phyloP scores from a whole-genome alignment of 2,888 invertebrate genomes.

The Eupithecia pulchellata region DNA sequence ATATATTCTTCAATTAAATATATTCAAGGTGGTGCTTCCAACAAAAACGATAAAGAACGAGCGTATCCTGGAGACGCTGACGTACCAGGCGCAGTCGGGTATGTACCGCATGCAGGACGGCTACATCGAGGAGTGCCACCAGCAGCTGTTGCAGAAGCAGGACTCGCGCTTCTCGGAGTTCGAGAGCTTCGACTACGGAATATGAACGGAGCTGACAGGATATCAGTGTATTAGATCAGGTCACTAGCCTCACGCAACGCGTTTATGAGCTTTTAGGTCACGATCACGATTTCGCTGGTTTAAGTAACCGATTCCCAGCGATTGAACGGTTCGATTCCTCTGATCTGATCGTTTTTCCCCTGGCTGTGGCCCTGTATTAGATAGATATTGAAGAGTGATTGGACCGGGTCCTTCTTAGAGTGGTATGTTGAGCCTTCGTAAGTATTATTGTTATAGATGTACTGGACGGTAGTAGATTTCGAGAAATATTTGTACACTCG shows the following conservation, averaged over 20 bases:
- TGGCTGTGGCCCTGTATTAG: slow-evolving; percentile 42
- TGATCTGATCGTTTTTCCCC: slow-evolving; percentile 5
- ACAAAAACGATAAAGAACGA: slow-evolving; percentile 97
- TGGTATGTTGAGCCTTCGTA: slow-evolving; percentile 82
- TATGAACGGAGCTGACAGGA: slow-evolving; percentile 85
- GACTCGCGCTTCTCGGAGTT: slow-evolving; percentile 94
- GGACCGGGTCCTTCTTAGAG: slow-evolving; percentile 75
- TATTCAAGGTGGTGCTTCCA: slow-evolving; percentile 96
- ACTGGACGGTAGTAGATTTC: slow-evolving; percentile 75
- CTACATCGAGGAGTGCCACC: slow-evolving; percentile 94
- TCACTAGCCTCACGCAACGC: slow-evolving; percentile 25
- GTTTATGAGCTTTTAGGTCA: slow-evolving; percentile 31
- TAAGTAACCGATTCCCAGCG: neutral
- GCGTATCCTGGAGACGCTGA: slow-evolving; percentile 94
- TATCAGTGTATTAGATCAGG: slow-evolving; percentile 81
- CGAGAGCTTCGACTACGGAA: slow-evolving; percentile 91
- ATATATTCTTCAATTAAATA: too few species aligned
- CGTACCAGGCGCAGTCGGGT: slow-evolving; percentile 96
- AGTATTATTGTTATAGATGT: slow-evolving; percentile 85
- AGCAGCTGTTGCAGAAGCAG: slow-evolving; percentile 93
- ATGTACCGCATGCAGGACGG: slow-evolving; percentile 96
- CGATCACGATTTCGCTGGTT: slow-evolving; percentile 20
- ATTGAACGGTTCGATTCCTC: neutral
- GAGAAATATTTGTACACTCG: slow-evolving; percentile 84
- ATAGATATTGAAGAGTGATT: slow-evolving; percentile 75